phyloP scores from a whole-genome alignment of 2,113 vertebrate genomes.

The Pholis gunnellus region DNA sequence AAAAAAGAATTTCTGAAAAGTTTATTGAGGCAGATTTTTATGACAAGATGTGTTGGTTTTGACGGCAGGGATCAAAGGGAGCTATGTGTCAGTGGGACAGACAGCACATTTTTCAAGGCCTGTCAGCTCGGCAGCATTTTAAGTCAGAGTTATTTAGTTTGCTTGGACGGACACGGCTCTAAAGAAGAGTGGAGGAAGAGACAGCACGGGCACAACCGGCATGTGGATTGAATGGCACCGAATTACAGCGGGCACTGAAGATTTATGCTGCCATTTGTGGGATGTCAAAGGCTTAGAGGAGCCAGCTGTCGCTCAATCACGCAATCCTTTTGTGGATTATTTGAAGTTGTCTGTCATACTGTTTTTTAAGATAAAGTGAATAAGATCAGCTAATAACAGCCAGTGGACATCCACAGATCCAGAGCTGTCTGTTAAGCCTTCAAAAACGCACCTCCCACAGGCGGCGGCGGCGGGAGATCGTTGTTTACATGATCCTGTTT shows the following conservation, averaged over 20 bases:
- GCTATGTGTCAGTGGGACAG: constrained; percentile 62
- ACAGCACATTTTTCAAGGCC: constrained; percentile 64
- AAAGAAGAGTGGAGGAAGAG: constrained; percentile 44
- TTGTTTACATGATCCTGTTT: not conserved
- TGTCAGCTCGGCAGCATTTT: constrained; percentile 72
- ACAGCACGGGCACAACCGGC: constrained; percentile 46
- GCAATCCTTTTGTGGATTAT: constrained; percentile 19
- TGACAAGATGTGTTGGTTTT: constrained; percentile 61
- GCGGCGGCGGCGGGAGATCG: not conserved
- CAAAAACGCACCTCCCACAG: not conserved
- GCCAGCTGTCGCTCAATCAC: constrained; percentile 49
- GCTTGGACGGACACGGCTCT: constrained; percentile 61
- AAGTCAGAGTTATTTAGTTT: constrained; percentile 73
- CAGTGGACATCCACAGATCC: not conserved
- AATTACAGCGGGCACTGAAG: constrained; percentile 38
- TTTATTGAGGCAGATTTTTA: constrained; percentile 61
- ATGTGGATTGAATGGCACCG: constrained; percentile 56
- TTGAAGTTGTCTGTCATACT: constrained; percentile 24
- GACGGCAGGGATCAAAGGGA: constrained; percentile 70
- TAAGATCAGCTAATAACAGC: not conserved
- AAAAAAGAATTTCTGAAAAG: constrained; percentile 61
- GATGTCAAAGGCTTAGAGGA: constrained; percentile 43
- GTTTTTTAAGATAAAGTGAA: constrained; percentile 31
- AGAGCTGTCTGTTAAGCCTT: constrained; percentile 3
- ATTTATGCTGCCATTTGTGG: constrained; percentile 51